A percentile compares a stretch with the other conserved stretches of the same genome.
These are phyloP conservation scores for Bombus picipes DNA, from an alignment of 1,140 invertebrate species.

Conservation along the genomic window DNA sequence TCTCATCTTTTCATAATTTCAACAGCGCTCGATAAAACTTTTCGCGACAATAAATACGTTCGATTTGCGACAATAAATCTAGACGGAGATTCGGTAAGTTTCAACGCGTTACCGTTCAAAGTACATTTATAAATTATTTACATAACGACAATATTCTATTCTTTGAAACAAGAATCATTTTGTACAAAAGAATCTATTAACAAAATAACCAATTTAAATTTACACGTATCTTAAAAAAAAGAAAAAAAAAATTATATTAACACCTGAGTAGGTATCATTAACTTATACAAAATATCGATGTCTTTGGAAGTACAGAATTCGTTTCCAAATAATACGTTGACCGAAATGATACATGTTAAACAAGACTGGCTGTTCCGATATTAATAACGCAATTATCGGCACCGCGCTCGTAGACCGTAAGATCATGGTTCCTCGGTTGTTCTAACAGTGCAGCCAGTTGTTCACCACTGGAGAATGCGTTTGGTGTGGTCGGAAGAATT, in stretches of 20 bases:
- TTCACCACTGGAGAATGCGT: conserved; percentile 70
- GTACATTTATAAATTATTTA: conserved; percentile 20
- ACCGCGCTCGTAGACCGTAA: conserved; percentile 72
- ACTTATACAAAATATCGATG: not conserved
- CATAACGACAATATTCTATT: conserved; percentile 4
- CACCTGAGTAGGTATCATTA: conserved; percentile 41
- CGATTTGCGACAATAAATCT: not conserved
- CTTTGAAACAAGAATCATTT: conserved; percentile 24
- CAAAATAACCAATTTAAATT: conserved; percentile 5
- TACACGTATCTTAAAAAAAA: not conserved
- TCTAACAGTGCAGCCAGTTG: conserved; percentile 72
- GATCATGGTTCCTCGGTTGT: conserved; percentile 72
- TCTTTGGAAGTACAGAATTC: conserved; percentile 41
- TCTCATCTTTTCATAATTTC: not conserved
- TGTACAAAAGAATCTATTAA: conserved; percentile 13
- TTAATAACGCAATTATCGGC: conserved; percentile 76
- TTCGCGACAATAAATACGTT: conserved; percentile 1
- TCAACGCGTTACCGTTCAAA: not conserved
- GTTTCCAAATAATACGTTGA: not conserved
- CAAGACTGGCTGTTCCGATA: conserved; percentile 75
- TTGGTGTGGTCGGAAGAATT: conserved; percentile 64
- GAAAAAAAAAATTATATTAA: conserved; percentile 1
- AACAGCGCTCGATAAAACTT: not conserved
- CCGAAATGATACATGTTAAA: conserved; percentile 50
- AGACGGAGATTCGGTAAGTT: not conserved